A percentile compares a stretch with the other conserved stretches of the same genome.
phyloP scores from a whole-genome alignment of 2,888 invertebrate genomes.

The Pachycephus smyrnensis region DNA sequence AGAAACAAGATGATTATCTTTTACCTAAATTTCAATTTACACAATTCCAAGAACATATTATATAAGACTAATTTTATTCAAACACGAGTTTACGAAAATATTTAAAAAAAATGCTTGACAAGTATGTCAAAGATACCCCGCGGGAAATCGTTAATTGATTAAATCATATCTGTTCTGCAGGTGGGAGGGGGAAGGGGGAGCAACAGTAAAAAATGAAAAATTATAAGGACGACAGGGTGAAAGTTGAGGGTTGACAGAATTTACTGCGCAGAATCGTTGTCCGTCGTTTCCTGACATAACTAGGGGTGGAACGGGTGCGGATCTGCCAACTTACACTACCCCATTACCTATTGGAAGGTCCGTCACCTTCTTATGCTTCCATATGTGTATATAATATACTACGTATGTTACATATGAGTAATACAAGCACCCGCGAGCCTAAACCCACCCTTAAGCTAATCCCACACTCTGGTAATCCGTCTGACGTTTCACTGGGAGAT shows the following conservation, averaged over 20 bases:
- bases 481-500: neutral
- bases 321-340: neutral
- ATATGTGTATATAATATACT: no score
- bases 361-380: neutral
- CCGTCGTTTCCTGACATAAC: neutral
- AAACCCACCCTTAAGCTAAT: neutral
- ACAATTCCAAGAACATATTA: neutral
- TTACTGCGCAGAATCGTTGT: neutral
- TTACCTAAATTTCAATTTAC: neutral
- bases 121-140: neutral
- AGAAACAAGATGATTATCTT: neutral
- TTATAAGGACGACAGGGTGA: neutral
- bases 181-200: neutral
- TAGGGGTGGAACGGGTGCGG: neutral
- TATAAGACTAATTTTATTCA: no score
- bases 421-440: neutral
- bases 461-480: no score
- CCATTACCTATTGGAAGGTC: neutral
- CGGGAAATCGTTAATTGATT: neutral
- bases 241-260: neutral
- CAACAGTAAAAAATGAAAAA: no score
- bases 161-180: neutral
- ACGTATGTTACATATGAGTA: neutral
- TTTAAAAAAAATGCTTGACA: neutral
- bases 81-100: neutral